Conservation (phyloP, 1,140 invertebrate genomes). For the Drosophila fuyamai region DNA sequence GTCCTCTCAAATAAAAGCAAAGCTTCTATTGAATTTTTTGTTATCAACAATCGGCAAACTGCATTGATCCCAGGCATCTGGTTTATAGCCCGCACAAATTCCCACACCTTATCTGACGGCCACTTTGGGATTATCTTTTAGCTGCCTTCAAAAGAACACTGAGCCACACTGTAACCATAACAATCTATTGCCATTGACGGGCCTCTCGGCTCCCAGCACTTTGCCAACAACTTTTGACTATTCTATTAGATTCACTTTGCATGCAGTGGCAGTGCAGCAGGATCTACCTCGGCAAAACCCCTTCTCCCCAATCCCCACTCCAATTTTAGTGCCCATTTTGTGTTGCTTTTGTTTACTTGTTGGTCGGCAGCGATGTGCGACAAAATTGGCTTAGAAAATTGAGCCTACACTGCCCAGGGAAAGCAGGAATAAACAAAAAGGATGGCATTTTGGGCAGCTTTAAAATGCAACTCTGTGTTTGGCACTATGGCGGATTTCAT, state of each 20-base stretch:
- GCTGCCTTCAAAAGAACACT: constrained; percentile 5
- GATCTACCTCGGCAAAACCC: neutral
- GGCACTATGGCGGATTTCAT: constrained; percentile 76
- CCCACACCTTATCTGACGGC: constrained; percentile 28
- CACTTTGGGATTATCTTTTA: constrained; percentile 39
- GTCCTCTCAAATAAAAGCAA: neutral
- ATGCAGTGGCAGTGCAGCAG: constrained; percentile 30
- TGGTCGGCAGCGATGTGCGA: constrained; percentile 57
- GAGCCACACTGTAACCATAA: constrained; percentile 34
- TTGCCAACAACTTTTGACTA: constrained; percentile 45
- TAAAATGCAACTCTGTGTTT: constrained; percentile 79
- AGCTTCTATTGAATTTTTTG: neutral
- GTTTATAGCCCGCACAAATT: constrained; percentile 23
- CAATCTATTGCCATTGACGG: constrained; percentile 64
- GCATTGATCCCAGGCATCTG: constrained; percentile 4
- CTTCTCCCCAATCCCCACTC: neutral
- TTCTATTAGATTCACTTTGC: constrained; percentile 63
- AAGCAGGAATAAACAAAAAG: constrained; percentile 23
- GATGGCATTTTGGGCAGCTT: constrained; percentile 38
- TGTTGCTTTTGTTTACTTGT: constrained; percentile 47
- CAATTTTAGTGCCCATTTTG: constrained; percentile 37
- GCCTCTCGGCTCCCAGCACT: constrained; percentile 32
- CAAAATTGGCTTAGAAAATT: constrained; percentile 80
- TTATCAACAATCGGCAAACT: neutral
- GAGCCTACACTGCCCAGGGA: constrained; percentile 62